Conservation (phyloP, 2,888 invertebrate genomes). For the Folsomia manolachei region DNA sequence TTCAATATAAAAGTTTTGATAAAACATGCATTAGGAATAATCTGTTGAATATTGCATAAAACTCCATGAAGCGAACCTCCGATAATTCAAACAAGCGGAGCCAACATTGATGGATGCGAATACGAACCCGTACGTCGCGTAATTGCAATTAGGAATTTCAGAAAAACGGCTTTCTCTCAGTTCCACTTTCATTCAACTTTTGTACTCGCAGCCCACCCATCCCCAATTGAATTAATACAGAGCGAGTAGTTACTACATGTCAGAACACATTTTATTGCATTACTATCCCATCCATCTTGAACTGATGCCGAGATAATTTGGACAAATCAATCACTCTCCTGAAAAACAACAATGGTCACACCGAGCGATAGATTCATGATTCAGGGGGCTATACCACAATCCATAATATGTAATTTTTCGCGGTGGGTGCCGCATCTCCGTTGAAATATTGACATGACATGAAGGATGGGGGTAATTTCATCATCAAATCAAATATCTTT, state of each 20-base stretch:
- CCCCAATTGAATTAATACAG: constrained; percentile 16
- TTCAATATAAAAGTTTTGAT: too few species aligned
- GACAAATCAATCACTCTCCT: constrained; percentile 2
- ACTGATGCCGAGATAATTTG: constrained; percentile 8
- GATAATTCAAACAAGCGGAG: background rate
- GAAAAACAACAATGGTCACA: background rate
- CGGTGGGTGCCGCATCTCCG: background rate
- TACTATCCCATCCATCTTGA: constrained; percentile 25
- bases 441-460: background rate
- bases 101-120: background rate
- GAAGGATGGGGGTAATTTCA: background rate
- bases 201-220: background rate
- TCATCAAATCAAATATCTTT: background rate
- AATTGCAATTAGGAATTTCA: background rate
- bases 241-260: constrained; percentile 1
- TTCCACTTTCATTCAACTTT: background rate
- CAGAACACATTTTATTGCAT: constrained; percentile 27
- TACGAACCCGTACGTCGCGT: too few species aligned
- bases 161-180: background rate
- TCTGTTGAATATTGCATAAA: too few species aligned
- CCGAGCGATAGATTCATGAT: background rate
- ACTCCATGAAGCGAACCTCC: too few species aligned
- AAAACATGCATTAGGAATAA: too few species aligned
- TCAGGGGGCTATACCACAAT: too few species aligned
- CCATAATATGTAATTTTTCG: too few species aligned